Evolutionary conservation across 2,888 invertebrate species (phyloP).

Genomic region (Drosophila kuntzei): DNA sequence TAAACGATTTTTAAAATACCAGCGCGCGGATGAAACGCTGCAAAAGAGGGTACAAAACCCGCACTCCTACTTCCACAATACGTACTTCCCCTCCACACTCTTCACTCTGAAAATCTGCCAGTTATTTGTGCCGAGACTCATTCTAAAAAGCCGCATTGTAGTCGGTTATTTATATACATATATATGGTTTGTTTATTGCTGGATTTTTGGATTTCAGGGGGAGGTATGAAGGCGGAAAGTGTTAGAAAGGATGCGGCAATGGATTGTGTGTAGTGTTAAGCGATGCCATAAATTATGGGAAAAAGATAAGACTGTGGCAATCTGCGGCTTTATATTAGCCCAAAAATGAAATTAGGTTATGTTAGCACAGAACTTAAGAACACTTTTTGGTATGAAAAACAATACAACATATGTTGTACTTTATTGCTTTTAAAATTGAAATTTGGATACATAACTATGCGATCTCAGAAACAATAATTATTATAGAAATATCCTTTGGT

Average conservation of each 20-base stretch:
- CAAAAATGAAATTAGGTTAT: conserved; percentile 48
- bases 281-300: conserved; percentile 66
- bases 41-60: conserved; percentile 8
- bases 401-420: background rate
- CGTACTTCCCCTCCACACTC: background rate
- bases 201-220: conserved; percentile 10
- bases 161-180: conserved; percentile 17
- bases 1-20: conserved; percentile 77
- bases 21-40: background rate
- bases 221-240: background rate
- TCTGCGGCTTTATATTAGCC: conserved; percentile 54
- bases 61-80: background rate
- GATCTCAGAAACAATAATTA: background rate
- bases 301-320: conserved; percentile 59
- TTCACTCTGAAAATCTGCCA: background rate
- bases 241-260: conserved; percentile 27
- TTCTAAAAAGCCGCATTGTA: conserved; percentile 32
- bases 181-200: conserved; percentile 43
- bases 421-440: conserved; percentile 11
- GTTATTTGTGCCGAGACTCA: conserved; percentile 35
- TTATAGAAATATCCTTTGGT: background rate
- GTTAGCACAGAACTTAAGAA: conserved; percentile 11
- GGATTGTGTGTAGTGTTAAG: conserved; percentile 51
- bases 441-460: background rate
- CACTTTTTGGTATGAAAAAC: background rate